Conservation (phyloP, 2,888 invertebrate species). For the Drosophila cognata region DNA sequence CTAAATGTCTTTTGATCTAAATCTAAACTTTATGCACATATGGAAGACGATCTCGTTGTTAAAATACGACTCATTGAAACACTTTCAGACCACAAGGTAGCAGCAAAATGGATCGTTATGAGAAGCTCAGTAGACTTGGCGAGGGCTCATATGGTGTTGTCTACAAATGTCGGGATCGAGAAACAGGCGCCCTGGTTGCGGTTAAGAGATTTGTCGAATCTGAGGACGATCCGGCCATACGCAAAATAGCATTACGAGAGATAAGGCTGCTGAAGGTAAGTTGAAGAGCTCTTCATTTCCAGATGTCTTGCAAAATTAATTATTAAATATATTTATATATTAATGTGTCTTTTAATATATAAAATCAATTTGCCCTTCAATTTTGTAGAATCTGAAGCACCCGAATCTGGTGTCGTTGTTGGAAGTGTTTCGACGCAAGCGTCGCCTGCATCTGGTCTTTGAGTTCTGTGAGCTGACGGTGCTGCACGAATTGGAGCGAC, state of each 20-base stretch:
- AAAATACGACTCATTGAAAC: neutral
- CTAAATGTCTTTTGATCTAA: neutral
- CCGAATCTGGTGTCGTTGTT: constrained; percentile 98
- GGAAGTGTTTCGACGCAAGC: constrained; percentile 98
- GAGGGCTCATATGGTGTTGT: constrained; percentile 92
- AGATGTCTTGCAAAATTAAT: neutral
- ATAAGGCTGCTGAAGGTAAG: constrained; percentile 96
- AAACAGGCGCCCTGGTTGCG: constrained; percentile 97
- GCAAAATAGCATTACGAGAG: constrained; percentile 97
- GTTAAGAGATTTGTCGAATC: constrained; percentile 99
- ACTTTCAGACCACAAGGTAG: constrained; percentile 91
- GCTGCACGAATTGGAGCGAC: constrained; percentile 97
- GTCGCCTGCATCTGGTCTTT: constrained; percentile 98
- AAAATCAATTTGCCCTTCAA: neutral
- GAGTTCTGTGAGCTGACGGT: constrained; percentile 99
- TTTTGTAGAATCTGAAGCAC: constrained; percentile 96
- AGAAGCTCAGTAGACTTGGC: constrained; percentile 96
- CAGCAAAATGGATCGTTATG: constrained; percentile 96
- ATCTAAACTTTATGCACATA: neutral
- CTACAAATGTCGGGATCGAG: constrained; percentile 97
- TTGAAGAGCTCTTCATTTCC: neutral
- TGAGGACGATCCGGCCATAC: constrained; percentile 97
- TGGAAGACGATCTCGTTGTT: neutral
- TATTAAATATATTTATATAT: neutral
- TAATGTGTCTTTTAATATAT: neutral